Conservation (phyloP, 2,113 vertebrate genomes). For the Trogon melanurus region DNA sequence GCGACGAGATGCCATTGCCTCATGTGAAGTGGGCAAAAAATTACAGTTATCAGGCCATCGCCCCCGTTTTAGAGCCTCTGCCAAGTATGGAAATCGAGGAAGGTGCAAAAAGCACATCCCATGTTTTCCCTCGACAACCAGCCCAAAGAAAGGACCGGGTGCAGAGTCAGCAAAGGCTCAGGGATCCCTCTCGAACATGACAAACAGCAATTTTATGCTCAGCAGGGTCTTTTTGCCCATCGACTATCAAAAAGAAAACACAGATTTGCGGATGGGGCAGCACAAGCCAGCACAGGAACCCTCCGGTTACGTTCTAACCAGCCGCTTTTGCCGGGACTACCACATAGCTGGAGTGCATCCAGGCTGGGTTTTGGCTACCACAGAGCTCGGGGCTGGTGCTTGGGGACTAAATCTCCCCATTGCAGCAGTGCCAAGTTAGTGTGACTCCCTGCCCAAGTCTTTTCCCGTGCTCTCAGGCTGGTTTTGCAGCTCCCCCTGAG, state of each 20-base stretch:
- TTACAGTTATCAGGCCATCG: not conserved
- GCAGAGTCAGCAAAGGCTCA: constrained; percentile 27
- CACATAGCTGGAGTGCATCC: not conserved
- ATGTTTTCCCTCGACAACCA: not conserved
- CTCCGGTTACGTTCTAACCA: not conserved
- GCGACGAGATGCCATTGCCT: not conserved
- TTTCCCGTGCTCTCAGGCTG: not conserved
- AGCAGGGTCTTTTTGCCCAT: not conserved
- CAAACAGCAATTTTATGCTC: not conserved
- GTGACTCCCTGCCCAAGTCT: not conserved
- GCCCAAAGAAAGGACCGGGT: not conserved
- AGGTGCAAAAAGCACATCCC: not conserved
- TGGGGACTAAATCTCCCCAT: not conserved
- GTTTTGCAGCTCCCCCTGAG: not conserved
- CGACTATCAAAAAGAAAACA: constrained; percentile 5
- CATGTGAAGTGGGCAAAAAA: not conserved
- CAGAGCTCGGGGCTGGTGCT: not conserved
- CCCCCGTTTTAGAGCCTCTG: constrained; percentile 20
- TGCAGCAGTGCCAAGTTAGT: not conserved
- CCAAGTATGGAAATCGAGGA: not conserved
- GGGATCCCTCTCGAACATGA: not conserved
- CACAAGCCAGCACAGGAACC: constrained; percentile 12
- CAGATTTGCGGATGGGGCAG: not conserved
- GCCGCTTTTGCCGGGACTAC: not conserved
- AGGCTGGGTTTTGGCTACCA: not conserved